Conservation (phyloP, 2,888 invertebrate genomes). For the Bursaphelenchus okinawaensis region DNA sequence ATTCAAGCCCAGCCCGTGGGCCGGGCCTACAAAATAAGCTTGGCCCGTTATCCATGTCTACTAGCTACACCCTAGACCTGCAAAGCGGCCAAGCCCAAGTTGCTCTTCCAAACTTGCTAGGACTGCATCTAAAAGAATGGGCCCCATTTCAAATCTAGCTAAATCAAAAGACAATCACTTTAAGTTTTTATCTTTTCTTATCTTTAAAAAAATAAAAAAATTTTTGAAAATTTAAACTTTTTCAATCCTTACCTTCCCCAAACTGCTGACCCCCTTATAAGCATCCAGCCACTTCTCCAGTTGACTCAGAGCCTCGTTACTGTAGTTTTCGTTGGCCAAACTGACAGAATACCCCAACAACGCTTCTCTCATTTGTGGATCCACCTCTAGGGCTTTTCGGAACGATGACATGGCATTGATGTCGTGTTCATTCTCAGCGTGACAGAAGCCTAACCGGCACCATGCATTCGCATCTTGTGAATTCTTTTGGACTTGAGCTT, state of each 20-base stretch:
- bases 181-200: no score
- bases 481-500: slow-evolving; percentile 71
- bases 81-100: no score
- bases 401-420: slow-evolving; percentile 84
- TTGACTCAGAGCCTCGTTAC: slow-evolving; percentile 78
- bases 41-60: no score
- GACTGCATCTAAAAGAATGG: no score
- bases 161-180: no score
- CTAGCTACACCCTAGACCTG: no score
- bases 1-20: no score
- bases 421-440: slow-evolving; percentile 97
- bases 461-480: slow-evolving; percentile 62
- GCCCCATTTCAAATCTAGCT: no score
- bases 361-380: slow-evolving; percentile 62
- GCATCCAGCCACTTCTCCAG: slow-evolving; percentile 63
- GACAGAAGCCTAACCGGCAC: slow-evolving; percentile 74
- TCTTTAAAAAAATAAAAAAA: no score
- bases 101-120: no score
- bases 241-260: background rate
- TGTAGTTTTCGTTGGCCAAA: slow-evolving; percentile 90
- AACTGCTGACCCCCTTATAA: slow-evolving; percentile 18
- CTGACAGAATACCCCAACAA: slow-evolving; percentile 85
- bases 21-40: no score
- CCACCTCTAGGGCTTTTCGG: slow-evolving; percentile 64
- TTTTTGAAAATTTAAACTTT: no score